Conservation (phyloP, 2,797 vertebrate species). For the Lepus oiostolus region DNA sequence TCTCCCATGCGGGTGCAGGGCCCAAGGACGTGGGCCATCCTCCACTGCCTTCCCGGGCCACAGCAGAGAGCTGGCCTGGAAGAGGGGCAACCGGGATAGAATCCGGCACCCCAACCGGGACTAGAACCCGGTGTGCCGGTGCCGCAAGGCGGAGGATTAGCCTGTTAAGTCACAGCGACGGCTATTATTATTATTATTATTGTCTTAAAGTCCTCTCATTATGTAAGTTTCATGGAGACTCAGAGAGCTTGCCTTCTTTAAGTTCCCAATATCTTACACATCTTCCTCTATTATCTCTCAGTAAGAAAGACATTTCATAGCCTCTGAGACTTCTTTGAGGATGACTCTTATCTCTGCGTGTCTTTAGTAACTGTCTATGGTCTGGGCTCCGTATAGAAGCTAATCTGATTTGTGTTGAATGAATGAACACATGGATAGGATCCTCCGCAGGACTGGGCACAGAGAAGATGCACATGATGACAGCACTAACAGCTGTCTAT, state of each 20-base stretch:
- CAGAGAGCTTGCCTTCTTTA: slow-evolving; percentile 11
- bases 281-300: slow-evolving; percentile 10
- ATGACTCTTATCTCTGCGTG: not conserved
- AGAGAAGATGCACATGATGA: not conserved
- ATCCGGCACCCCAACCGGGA: too few species aligned
- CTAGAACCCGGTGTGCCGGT: too few species aligned
- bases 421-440: not conserved
- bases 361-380: not conserved
- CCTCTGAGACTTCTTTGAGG: slow-evolving; percentile 1
- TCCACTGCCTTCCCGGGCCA: too few species aligned
- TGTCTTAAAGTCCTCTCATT: not conserved
- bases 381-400: not conserved
- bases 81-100: too few species aligned
- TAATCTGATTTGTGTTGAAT: not conserved
- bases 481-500: not conserved
- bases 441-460: not conserved
- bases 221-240: not conserved
- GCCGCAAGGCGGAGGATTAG: too few species aligned
- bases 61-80: too few species aligned
- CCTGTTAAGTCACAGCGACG: too few species aligned
- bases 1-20: too few species aligned
- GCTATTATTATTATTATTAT: not conserved
- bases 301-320: not conserved
- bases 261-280: not conserved
- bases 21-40: too few species aligned